Evolutionary conservation across 2,797 vertebrate genomes (phyloP), one percentile per base, ranked within the genome.

Genomic region (Hemitrygon akajei): DNA sequence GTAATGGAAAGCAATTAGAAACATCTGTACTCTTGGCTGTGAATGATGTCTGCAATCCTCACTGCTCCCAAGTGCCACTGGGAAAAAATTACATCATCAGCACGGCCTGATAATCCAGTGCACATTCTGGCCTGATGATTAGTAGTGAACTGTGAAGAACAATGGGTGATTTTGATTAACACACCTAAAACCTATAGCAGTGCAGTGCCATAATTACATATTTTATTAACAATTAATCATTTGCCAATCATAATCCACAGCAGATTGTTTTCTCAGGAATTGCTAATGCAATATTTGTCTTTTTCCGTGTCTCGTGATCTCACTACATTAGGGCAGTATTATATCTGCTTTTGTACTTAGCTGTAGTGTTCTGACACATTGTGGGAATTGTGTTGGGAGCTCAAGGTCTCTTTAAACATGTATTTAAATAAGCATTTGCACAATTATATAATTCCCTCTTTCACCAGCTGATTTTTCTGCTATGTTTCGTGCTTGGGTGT

Each of bases 1-100:
- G 98, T 99, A 99, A 99, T 99, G 98, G 98, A 98, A 98, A 99
- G 98, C 98, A 99, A 99, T 99, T 99, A 99, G 98, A 99, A 99
- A 99, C 99, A 99, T 99, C 98, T 99, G 99, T 97, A 99, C 97
- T 98, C 98, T 98, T 99, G 98, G 98, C 98, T 96, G 97, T 98
- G 98, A 98, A 97, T 97, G 97, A 98, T 98, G 98, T 97, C 95
- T 97, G 96, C 96, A 96, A 97, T 96, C 95, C 96, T 96, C 96
- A 97, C 95, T 95, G 97, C 97, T 98, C 98, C 98, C 98, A 97
- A 97, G 97, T 98, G 98, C 98, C 97, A 97, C 95, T 97, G 98
- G 98, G 98, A 99, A 98, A 98, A 98, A 98, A 99, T 98, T 98
- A 98, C 98, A 99, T 98, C 98, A 97, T 97, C 95, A 95, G 97